phyloP scores from a whole-genome alignment of 2,797 vertebrate species.

The Melanotaenia trifasciata region DNA sequence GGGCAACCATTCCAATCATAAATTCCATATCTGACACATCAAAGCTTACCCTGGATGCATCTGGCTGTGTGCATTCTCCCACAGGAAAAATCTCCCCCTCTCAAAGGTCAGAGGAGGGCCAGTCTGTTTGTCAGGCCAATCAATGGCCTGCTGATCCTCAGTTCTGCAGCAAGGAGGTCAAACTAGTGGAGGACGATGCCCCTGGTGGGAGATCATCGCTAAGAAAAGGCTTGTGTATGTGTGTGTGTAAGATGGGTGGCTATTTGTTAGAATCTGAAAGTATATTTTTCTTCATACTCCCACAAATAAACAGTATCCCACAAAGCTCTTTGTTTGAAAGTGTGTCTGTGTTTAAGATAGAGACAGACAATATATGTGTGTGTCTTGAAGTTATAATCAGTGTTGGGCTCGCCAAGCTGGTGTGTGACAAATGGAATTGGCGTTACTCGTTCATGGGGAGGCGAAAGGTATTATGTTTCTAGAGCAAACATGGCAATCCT shows the following conservation, averaged over 20 bases:
- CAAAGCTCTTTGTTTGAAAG: conserved; percentile 44
- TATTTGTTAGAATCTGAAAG: conserved; percentile 58
- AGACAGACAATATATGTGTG: background rate
- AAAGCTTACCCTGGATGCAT: conserved; percentile 23
- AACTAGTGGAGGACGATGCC: conserved; percentile 36
- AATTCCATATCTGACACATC: conserved; percentile 48
- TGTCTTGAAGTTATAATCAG: conserved; percentile 75
- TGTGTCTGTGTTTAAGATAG: conserved; percentile 6
- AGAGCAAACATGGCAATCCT: conserved; percentile 73
- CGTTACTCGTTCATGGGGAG: conserved; percentile 25
- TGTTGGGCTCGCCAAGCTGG: conserved; percentile 80
- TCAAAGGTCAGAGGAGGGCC: conserved; percentile 83
- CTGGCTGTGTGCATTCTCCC: conserved; percentile 37
- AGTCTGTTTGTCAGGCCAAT: conserved; percentile 84
- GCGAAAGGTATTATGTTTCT: conserved; percentile 71
- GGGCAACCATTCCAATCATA: conserved; percentile 50
- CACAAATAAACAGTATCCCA: background rate
- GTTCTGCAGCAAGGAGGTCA: conserved; percentile 79
- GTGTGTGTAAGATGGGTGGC: conserved; percentile 29
- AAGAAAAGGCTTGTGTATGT: conserved; percentile 48
- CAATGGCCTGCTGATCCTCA: conserved; percentile 83
- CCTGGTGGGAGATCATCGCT: conserved; percentile 82
- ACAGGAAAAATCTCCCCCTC: conserved; percentile 42
- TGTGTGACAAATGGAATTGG: conserved; percentile 89
- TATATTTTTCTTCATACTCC: conserved; percentile 25